phyloP scores from a whole-genome alignment of 2,888 invertebrate genomes.

The Lochmaea crataegi region DNA sequence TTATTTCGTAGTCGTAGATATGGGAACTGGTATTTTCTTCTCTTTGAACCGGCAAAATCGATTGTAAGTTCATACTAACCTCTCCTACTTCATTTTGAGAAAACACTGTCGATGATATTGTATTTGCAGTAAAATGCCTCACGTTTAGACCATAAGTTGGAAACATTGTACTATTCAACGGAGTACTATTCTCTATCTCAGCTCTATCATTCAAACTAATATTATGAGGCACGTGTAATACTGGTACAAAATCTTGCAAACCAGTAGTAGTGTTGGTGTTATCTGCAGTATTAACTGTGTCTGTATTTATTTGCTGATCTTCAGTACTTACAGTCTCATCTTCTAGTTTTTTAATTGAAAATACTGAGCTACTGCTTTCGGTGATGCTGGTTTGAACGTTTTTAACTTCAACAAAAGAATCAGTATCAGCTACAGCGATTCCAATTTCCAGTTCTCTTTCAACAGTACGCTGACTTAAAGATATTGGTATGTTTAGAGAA shows the following conservation, averaged over 20 bases:
- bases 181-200: constrained; percentile 1
- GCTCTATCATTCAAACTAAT: neutral
- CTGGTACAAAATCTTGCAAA: neutral
- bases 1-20: constrained; percentile 14
- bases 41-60: neutral
- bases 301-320: neutral
- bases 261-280: neutral
- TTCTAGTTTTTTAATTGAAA: neutral
- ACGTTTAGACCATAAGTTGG: neutral
- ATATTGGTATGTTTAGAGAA: neutral
- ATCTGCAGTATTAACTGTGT: neutral
- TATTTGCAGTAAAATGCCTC: neutral
- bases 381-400: neutral
- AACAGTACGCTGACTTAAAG: neutral
- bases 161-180: neutral
- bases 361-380: neutral
- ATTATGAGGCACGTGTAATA: neutral
- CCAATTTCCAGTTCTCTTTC: neutral
- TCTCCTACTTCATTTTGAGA: constrained; percentile 1
- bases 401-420: neutral
- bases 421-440: neutral
- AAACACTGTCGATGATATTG: neutral
- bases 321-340: neutral
- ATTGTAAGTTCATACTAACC: neutral
- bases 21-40: neutral